Evolutionary conservation across 1,140 invertebrate genomes (phyloP).

Genomic region (Sarcophaga peregrina): DNA sequence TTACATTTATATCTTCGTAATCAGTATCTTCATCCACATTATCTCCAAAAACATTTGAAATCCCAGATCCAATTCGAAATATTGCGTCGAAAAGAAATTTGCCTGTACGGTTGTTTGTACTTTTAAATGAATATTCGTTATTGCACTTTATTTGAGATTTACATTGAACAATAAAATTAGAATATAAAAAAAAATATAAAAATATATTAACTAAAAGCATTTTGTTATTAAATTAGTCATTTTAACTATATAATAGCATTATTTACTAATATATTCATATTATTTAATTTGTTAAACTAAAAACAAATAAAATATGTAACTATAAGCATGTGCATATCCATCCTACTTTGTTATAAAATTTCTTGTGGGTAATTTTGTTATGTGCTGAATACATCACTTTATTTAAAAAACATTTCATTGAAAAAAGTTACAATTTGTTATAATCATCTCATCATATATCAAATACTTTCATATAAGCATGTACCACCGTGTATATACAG

Average conservation of each 20-base stretch:
- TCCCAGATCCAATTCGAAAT: constrained; percentile 69
- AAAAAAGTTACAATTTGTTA: not conserved
- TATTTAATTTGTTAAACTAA: constrained; percentile 1
- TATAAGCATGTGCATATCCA: not conserved
- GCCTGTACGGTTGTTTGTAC: constrained; percentile 63
- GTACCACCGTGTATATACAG: too few species aligned
- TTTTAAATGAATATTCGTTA: not conserved
- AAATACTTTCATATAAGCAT: too few species aligned
- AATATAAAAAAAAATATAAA: not conserved
- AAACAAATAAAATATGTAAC: not conserved
- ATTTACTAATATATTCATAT: not conserved
- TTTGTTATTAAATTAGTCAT: not conserved
- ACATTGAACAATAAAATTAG: not conserved
- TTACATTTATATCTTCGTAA: constrained; percentile 64
- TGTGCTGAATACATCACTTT: not conserved
- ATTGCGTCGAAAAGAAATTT: constrained; percentile 75
- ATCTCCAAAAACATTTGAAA: constrained; percentile 66
- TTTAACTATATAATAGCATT: constrained; percentile 1
- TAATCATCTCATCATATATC: too few species aligned
- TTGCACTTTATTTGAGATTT: constrained; percentile 4
- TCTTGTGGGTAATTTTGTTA: not conserved
- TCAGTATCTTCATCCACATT: constrained; percentile 68
- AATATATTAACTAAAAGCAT: not conserved
- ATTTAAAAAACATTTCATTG: not conserved
- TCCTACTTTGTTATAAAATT: not conserved